A percentile compares a stretch with the other conserved stretches of the same genome.
phyloP scores from a whole-genome alignment of 23 tunicate species.

The Pegea sp. region DNA sequence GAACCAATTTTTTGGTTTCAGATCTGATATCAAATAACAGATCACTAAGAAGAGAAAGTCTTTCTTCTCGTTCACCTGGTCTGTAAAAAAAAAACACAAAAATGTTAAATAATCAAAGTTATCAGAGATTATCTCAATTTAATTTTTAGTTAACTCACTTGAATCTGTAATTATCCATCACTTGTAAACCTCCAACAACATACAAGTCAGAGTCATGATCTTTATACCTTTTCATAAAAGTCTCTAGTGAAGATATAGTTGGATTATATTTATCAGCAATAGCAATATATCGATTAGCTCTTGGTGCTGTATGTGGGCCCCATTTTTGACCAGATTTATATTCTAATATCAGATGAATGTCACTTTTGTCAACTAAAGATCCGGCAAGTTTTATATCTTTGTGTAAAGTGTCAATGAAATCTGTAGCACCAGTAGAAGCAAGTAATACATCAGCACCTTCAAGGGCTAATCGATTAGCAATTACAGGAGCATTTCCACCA shows the following conservation, averaged over 20 bases:
- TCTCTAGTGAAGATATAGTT: conserved; percentile 37
- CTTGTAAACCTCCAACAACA: conserved; percentile 78
- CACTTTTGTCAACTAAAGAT: conserved; percentile 16
- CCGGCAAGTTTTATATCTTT: conserved; percentile 24
- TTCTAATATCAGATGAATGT: conserved; percentile 84
- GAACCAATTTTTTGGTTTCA: conserved; percentile 20
- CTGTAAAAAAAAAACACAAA: conserved; percentile 6
- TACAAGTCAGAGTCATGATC: conserved; percentile 22
- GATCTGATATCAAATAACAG: conserved; percentile 25
- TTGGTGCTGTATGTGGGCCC: conserved; percentile 22
- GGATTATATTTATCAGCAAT: conserved; percentile 68
- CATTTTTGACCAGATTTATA: conserved; percentile 36
- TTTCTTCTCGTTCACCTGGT: conserved; percentile 22
- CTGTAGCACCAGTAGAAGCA: conserved; percentile 19
- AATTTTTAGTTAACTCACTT: conserved; percentile 4
- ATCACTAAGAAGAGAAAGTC: conserved; percentile 16
- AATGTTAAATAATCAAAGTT: neutral
- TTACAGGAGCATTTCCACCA: conserved; percentile 97
- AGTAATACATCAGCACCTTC: conserved; percentile 77
- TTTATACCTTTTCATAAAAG: conserved; percentile 18
- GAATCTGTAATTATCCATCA: conserved; percentile 83
- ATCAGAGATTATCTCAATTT: neutral
- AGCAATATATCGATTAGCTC: conserved; percentile 65
- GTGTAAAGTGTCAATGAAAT: neutral
- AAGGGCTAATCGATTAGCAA: conserved; percentile 75